These are phyloP conservation scores for Platyura marginata DNA, from an alignment of 1,140 invertebrate species.

Conservation along the genomic window DNA sequence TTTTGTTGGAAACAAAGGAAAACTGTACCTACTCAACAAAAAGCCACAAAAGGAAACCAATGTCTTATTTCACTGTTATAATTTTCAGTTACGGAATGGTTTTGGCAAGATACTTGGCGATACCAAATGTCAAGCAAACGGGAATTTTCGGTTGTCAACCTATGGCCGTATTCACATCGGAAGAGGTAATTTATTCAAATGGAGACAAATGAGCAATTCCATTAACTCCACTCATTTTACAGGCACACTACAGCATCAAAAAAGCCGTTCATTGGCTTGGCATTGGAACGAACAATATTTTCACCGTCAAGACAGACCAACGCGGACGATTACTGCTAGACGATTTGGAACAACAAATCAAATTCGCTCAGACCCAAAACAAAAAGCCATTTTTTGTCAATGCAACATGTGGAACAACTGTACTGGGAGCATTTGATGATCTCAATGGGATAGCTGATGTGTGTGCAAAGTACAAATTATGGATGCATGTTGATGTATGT, in stretches of 20 bases:
- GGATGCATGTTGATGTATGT: slow-evolving; percentile 74
- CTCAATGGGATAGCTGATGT: slow-evolving; percentile 49
- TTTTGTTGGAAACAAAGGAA: too few relatives aligned
- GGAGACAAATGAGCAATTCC: neutral
- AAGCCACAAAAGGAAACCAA: neutral
- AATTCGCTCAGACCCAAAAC: slow-evolving; percentile 24
- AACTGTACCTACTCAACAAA: too few relatives aligned
- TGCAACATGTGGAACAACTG: slow-evolving; percentile 56
- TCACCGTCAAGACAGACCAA: slow-evolving; percentile 45
- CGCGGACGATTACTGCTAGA: slow-evolving; percentile 40
- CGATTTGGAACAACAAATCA: slow-evolving; percentile 34
- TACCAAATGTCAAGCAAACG: slow-evolving; percentile 54
- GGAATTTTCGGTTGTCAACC: slow-evolving; percentile 38
- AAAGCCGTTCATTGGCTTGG: slow-evolving; percentile 67
- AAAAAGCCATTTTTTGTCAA: slow-evolving; percentile 47
- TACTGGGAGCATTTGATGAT: slow-evolving; percentile 72
- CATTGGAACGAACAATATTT: slow-evolving; percentile 54
- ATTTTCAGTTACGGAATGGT: slow-evolving; percentile 43
- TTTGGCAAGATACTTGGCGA: slow-evolving; percentile 50
- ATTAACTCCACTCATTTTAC: slow-evolving; percentile 2
- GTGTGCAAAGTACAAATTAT: slow-evolving; percentile 41
- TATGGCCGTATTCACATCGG: slow-evolving; percentile 51
- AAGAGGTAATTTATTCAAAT: slow-evolving; percentile 34
- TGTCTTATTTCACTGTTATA: neutral
- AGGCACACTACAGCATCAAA: slow-evolving; percentile 74